Evolutionary conservation across 1,140 invertebrate species (phyloP).

Genomic region (Polypedilum pembai): DNA sequence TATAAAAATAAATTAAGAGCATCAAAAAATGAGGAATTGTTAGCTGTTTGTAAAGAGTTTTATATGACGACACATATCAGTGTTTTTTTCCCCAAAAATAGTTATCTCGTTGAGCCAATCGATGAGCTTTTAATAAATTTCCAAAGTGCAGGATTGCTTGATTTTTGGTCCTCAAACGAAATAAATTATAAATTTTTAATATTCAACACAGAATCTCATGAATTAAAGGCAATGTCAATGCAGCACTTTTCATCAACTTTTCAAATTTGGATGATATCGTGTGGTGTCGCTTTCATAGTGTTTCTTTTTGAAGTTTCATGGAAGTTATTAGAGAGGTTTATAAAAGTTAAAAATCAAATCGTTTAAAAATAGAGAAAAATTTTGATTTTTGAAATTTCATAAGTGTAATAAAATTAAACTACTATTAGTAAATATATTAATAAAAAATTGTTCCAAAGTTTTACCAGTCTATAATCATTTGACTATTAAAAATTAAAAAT

Average conservation of each 20-base stretch:
- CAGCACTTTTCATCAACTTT: not conserved
- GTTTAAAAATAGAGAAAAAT: too few relatives aligned
- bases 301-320: not conserved
- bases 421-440: too few relatives aligned
- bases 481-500: too few relatives aligned
- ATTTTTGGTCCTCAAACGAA: not conserved
- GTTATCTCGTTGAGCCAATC: not conserved
- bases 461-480: too few relatives aligned
- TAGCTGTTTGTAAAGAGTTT: not conserved
- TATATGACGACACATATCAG: not conserved
- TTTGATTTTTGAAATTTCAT: too few relatives aligned
- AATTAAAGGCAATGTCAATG: not conserved
- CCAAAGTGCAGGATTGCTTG: not conserved
- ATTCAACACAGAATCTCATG: not conserved
- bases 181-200: not conserved
- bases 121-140: not conserved
- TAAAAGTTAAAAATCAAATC: too few relatives aligned
- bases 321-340: not conserved
- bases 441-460: too few relatives aligned
- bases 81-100: not conserved
- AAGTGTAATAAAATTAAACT: too few relatives aligned
- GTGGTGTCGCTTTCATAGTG: not conserved
- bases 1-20: not conserved
- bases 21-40: not conserved
- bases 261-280: not conserved